phyloP scores from a whole-genome alignment of 2,797 vertebrate genomes.

The Brachyrhaphis roseni region DNA sequence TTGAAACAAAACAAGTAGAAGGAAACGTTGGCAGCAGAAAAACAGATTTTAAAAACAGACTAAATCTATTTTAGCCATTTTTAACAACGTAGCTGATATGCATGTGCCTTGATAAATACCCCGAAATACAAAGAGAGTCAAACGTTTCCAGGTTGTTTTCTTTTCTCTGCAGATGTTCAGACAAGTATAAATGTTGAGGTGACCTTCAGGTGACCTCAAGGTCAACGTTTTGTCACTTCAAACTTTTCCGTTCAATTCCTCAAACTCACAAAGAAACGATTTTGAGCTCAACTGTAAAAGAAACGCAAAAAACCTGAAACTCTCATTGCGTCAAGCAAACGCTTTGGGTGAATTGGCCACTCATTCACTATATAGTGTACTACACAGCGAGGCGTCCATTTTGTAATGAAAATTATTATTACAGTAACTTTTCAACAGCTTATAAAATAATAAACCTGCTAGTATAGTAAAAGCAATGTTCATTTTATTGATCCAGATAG shows the following conservation, averaged over 20 bases:
- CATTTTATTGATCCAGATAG: not conserved
- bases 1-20: slow-evolving; percentile 42
- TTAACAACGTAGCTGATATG: slow-evolving; percentile 28
- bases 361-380: slow-evolving; percentile 2
- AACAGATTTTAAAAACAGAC: slow-evolving; percentile 45
- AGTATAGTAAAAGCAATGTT: not conserved
- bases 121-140: slow-evolving; percentile 55
- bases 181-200: slow-evolving; percentile 43
- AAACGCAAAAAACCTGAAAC: slow-evolving; percentile 50
- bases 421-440: not conserved
- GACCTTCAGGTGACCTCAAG: slow-evolving; percentile 36
- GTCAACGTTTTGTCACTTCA: slow-evolving; percentile 54
- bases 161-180: slow-evolving; percentile 8
- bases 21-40: slow-evolving; percentile 47
- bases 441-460: not conserved
- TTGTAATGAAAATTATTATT: not conserved
- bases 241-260: slow-evolving; percentile 35
- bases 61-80: not conserved
- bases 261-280: slow-evolving; percentile 36
- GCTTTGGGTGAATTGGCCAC: slow-evolving; percentile 3
- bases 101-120: slow-evolving; percentile 49
- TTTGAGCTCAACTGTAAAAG: slow-evolving; percentile 58
- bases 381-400: not conserved
- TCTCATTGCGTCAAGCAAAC: slow-evolving; percentile 52
- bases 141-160: slow-evolving; percentile 14